Base-by-base conservation (phyloP, 2,797 vertebrate genomes). In the Pempheris klunzingeri region DNA sequence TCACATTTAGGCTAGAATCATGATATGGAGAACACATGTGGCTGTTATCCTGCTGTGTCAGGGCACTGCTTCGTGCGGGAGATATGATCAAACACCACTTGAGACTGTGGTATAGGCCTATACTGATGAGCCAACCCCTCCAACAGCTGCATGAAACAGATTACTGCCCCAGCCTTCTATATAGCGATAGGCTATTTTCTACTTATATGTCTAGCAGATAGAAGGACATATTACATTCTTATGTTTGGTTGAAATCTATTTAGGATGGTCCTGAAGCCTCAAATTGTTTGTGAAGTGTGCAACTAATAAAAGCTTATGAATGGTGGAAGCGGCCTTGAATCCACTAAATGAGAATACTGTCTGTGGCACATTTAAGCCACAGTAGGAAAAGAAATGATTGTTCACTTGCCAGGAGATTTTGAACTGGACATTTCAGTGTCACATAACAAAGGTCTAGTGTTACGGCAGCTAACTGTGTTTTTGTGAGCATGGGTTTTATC, bases 11-110 rank as follows among this genome's bases (percentile, higher is more conserved):
- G 82, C 75, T 70, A 71, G 84, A 72, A 64, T 83, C 55, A 69
- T 79, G 90, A 94, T 94, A 92, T 94, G 93, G 92, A 79, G 87
- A 94, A 91, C 94, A 95, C 88, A 91, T 94, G 94, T 95, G 91
- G 61, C 73, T 20, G 81, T 82, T 82, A 81, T 82, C 83, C 88
- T 77, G 72, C 86, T 89, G 85, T 81, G 86, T 86, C 85, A 79
- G 73, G 81, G 74, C 73, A 12, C 71, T 77, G 60, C 74, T 88
- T 60, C 84, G 85, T 77, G 83, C 81, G 71, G 67, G 46, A 80
- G 81, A 90, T 87, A 76, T 87, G 87, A 91, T 93, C 87, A 92
- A 90, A 92, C 83, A 81, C 80, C 71, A 75, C 77, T 90, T 77
- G 38, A 89, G 83, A 80, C 76, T 74, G 47, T 71, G 66, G 63